Base-by-base conservation (phyloP, 2,888 invertebrate genomes). In the Synergus umbraculus region DNA sequence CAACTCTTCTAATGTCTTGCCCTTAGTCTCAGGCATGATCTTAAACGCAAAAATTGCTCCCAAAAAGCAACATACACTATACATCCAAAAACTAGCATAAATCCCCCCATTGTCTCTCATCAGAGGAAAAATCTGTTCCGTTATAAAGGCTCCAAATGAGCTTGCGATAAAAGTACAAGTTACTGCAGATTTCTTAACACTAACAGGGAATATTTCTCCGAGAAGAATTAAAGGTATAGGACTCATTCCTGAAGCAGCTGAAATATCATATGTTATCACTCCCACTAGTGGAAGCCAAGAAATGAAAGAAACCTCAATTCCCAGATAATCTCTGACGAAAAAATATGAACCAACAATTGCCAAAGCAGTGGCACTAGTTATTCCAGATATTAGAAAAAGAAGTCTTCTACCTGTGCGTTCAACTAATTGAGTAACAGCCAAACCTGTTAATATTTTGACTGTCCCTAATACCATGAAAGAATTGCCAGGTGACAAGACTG, bases 151-250 rank as follows among this genome's bases (percentile, higher is more conserved):
- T 10, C 3, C 46, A 46, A 46, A 46, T 46, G 46, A 46, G 46
- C 46, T 46, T 12, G 2, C 4, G 12, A 46, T 2, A 12, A 46
- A 7, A 46, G 46, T 46, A 46, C 46, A 46, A 46, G 95, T 94
- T 43, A 95, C 94, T 0, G 95, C 95, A 81, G 94, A 93, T 0
- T 95, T 94, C 86, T 95, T 94, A 41, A 94, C 95, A 85, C 94
- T 93, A 4, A 94, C 92, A 64, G 96, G 94, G 89, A 96, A 94
- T 88, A 95, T 93, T 91, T 95, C 95, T 4, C 94, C 94, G 64
- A 95, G 93, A 76, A 95, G 93, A 63, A 94, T 94, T 87, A 94
- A 95, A 44, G 95, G 95, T 84, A 95, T 93, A 3, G 95, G 94
- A 1, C 95, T 95, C 88, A 95, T 93, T 22, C 95, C 95, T 87